phyloP scores from a whole-genome alignment of 2,888 invertebrate species.

The Capitulum mitella region DNA sequence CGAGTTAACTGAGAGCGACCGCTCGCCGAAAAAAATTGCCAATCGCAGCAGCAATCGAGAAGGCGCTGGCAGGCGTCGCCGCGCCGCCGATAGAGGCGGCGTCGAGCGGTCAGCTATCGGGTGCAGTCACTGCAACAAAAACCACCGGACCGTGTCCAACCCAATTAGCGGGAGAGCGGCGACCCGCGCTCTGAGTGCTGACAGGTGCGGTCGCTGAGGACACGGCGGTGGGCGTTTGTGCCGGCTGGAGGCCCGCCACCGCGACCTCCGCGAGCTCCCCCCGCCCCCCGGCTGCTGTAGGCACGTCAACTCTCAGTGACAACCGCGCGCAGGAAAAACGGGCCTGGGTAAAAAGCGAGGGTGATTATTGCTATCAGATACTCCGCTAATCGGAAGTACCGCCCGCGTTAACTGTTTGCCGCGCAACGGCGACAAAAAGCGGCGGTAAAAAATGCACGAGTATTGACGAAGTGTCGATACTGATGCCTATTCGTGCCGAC shows the following conservation, averaged over 20 bases:
- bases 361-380: neutral
- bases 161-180: no score
- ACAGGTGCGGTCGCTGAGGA: no score
- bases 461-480: neutral
- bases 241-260: neutral
- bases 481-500: neutral
- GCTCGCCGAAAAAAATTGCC: neutral
- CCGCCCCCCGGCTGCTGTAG: neutral
- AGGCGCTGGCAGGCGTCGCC: neutral
- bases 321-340: neutral
- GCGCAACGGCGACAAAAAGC: neutral
- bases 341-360: neutral
- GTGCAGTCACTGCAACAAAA: no score
- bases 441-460: conserved; percentile 7
- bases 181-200: no score
- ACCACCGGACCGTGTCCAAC: no score
- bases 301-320: neutral
- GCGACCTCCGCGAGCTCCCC: neutral
- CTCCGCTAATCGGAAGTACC: neutral
- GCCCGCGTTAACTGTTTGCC: neutral
- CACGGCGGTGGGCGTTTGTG: neutral
- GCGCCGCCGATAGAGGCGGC: no score
- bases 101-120: no score
- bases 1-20: neutral
- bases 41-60: neutral